Evolutionary conservation across 2,797 vertebrate species (phyloP).

Genomic region (Malacoctenus gilli): DNA sequence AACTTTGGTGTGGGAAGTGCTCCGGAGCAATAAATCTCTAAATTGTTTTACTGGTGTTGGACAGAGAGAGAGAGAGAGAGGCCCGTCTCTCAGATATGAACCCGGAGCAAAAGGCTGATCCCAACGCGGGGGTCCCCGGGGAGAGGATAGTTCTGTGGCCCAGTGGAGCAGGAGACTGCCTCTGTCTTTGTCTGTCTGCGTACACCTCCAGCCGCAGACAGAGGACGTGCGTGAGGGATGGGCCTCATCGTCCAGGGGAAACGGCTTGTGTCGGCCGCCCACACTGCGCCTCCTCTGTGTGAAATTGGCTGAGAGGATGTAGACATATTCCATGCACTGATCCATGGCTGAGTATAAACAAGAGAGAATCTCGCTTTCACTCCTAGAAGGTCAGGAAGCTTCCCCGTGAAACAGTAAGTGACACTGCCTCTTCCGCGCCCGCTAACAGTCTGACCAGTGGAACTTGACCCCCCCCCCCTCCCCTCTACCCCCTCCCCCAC

Average conservation of each 20-base stretch:
- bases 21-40: conserved; percentile 28
- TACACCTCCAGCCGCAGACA: conserved; percentile 67
- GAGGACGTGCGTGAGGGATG: conserved; percentile 79
- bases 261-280: conserved; percentile 83
- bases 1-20: conserved; percentile 5
- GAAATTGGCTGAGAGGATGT: conserved; percentile 88
- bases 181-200: conserved; percentile 69
- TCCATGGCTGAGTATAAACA: conserved; percentile 86
- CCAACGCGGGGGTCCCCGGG: conserved; percentile 56
- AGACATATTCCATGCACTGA: conserved; percentile 88
- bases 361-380: conserved; percentile 77
- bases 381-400: conserved; percentile 82
- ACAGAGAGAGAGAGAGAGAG: conserved; percentile 22
- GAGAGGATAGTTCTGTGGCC: conserved; percentile 67
- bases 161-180: conserved; percentile 79
- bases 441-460: conserved; percentile 75
- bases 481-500: neutral
- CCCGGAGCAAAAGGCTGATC: conserved; percentile 46
- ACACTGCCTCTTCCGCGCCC: conserved; percentile 73
- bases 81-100: conserved; percentile 40
- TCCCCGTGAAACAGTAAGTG: conserved; percentile 80
- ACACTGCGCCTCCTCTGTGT: conserved; percentile 83
- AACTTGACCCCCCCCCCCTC: conserved; percentile 61
- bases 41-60: conserved; percentile 38
- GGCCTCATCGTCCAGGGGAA: conserved; percentile 77